Evolutionary conservation across 30 jellyfish, hydroid and myxozoan species (phyloP), one percentile per base, ranked within the genome.

Genomic region (Aurelia aurita): DNA sequence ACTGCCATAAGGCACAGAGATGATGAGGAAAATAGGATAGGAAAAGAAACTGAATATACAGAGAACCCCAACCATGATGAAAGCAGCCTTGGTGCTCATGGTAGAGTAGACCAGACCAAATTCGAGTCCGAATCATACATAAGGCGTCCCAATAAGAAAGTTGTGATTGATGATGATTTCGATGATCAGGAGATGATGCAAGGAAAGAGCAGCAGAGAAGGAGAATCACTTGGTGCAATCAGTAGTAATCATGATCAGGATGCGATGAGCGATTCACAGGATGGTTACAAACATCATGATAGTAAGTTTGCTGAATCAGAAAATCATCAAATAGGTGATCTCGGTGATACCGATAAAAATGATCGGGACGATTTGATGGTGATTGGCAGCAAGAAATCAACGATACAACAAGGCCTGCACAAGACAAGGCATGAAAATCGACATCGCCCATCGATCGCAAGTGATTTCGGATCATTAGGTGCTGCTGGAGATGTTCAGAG

Each of bases 381-480:
- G 15, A 39, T 35, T 26, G 82, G 43, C 21, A 54, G 28, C 26
- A 80, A 66, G 61, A 25, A 58, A 8, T 45, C 55, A 8, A 68
- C 3, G 27, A 35, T 51, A 45, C 25, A 21, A 26, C 72, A 49
- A 1, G 34, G 58, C n/a, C 44, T 16, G 76, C 19, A 23, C 5
- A n/a, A 16, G 57, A 45, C 27, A 28, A 65, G 31, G 11, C 66
- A 64, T 31, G 54, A 54, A 26, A 80, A 69, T 8, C 47, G 51
- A 44, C 67, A 82, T 7, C 79, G 55, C 19, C 9, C 70, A 35
- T 58, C 49, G n/a, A 29, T 69, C n/a, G 27, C 44, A n/a, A 82
- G 85, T 68, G 91, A 82, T 54, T 31, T 82, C 46, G 91, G 91
- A 20, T 67, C 85, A 10, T 26, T 82, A 45, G 91, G 91, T 10